These are phyloP conservation scores for Drosophila rellima DNA, from an alignment of 2,888 invertebrate genomes.

Conservation along the genomic window DNA sequence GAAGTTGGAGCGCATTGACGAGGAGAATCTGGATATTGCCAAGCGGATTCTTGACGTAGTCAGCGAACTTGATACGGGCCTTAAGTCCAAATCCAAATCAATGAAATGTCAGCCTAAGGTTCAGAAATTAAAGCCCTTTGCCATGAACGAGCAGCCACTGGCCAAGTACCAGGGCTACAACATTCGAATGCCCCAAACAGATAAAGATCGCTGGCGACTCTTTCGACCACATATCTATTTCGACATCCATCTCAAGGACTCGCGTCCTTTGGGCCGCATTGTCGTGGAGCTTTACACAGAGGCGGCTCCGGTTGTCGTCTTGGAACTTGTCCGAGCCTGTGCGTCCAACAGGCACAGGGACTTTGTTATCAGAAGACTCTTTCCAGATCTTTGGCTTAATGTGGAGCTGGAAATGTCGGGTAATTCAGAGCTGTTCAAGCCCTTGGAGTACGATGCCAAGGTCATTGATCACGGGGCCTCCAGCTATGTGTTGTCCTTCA, in stretches of 20 bases:
- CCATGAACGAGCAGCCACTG: conserved; percentile 31
- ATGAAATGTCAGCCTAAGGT: neutral
- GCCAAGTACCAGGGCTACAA: conserved; percentile 53
- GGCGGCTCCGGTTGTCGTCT: conserved; percentile 69
- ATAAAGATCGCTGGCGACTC: conserved; percentile 48
- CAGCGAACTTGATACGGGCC: conserved; percentile 57
- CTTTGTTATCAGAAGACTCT: conserved; percentile 61
- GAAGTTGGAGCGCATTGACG: conserved; percentile 47
- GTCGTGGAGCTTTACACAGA: conserved; percentile 76
- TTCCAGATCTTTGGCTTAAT: conserved; percentile 75
- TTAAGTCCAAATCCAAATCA: neutral
- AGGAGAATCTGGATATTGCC: conserved; percentile 48
- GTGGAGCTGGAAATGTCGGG: conserved; percentile 40
- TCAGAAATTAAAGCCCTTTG: conserved; percentile 1
- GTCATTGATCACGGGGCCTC: conserved; percentile 60
- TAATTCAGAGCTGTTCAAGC: conserved; percentile 34
- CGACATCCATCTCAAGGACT: conserved; percentile 63
- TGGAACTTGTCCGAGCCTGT: conserved; percentile 66
- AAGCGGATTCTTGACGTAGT: conserved; percentile 45
- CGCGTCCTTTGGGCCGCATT: conserved; percentile 68
- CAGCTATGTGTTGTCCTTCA: conserved; percentile 62
- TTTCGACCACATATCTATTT: conserved; percentile 74
- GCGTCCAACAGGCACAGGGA: conserved; percentile 35
- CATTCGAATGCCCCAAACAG: conserved; percentile 42
- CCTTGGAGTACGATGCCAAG: conserved; percentile 65